Evolutionary conservation across 2,888 invertebrate species (phyloP).

Genomic region (Junonia oenone): DNA sequence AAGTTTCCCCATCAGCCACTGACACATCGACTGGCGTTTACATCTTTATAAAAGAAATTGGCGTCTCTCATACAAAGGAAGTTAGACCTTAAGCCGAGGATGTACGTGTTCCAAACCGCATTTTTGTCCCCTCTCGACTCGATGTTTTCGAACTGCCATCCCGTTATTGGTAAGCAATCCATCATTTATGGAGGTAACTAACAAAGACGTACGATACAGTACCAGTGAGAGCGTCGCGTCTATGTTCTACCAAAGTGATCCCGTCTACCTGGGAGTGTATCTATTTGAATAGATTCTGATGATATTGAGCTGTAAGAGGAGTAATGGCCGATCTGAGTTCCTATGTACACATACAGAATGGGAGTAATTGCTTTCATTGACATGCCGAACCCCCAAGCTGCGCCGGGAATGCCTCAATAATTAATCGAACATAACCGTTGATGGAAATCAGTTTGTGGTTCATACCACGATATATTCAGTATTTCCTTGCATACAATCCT

Average conservation of each 20-base stretch:
- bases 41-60: slow-evolving; percentile 71
- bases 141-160: slow-evolving; percentile 58
- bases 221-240: slow-evolving; percentile 29
- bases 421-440: slow-evolving; percentile 63
- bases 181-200: slow-evolving; percentile 60
- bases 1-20: slow-evolving; percentile 72
- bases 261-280: slow-evolving; percentile 27
- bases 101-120: slow-evolving; percentile 40
- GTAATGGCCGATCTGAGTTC: slow-evolving; percentile 33
- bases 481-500: not conserved
- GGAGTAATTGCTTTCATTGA: slow-evolving; percentile 71
- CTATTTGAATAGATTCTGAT: slow-evolving; percentile 41
- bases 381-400: slow-evolving; percentile 53
- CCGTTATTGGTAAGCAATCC: slow-evolving; percentile 64
- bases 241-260: slow-evolving; percentile 27
- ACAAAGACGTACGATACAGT: slow-evolving; percentile 50
- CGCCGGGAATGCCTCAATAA: slow-evolving; percentile 63
- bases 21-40: slow-evolving; percentile 74
- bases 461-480: slow-evolving; percentile 19
- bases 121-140: slow-evolving; percentile 48
- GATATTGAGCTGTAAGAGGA: slow-evolving; percentile 41
- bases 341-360: slow-evolving; percentile 41
- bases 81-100: slow-evolving; percentile 49
- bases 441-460: slow-evolving; percentile 49
- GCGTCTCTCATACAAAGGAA: slow-evolving; percentile 53